Base-by-base conservation (phyloP, 2,888 invertebrate genomes). In the Beris chalybata region DNA sequence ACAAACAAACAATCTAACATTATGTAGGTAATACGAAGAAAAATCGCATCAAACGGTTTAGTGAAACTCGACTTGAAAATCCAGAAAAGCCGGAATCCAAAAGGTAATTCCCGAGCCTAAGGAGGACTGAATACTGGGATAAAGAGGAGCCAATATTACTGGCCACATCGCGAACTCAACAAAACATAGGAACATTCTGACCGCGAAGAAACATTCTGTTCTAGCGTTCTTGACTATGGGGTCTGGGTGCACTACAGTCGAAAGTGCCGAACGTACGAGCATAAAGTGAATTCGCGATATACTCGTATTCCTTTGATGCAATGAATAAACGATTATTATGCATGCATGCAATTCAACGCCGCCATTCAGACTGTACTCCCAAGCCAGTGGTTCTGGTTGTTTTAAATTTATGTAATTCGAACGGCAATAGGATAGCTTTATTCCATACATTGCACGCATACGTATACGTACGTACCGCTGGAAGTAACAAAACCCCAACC, bases 81-180 rank as follows among this genome's bases (percentile, higher is more conserved):
- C 69, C 65, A 66, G 69, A 64, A 65, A 59, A 69, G 63, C 69
- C 63, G 67, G 69, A 69, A 69, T 67, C 59, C 67, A 65, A 66
- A 67, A 61, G 64, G 57, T 67, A 66, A 64, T 61, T 64, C 67
- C 55, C 65, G 61, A 31, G 54, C 54, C 52, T 61, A 38, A 47
- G 50, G 50, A 47, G 52, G 38, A 61, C 31, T 52, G 57, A 22
- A 61, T 61, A 31, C 30, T 29, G 22, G 53, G 53, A 53, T 56
- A 56, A 56, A 43, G n/a, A 43, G 43, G 43, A 56, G 55, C 43
- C 15, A 56, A 4, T n/a, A 48, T 15, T n/a, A n/a, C 48, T n/a
- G 48, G 15, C n/a, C n/a, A n/a, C 48, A 48, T 48, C 48, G 48
- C 15, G 22, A 2, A 15, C 12, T 15, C 15, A 48, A n/a, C 2